phyloP scores from a whole-genome alignment of 2,113 vertebrate species.

The Grantiella picta region DNA sequence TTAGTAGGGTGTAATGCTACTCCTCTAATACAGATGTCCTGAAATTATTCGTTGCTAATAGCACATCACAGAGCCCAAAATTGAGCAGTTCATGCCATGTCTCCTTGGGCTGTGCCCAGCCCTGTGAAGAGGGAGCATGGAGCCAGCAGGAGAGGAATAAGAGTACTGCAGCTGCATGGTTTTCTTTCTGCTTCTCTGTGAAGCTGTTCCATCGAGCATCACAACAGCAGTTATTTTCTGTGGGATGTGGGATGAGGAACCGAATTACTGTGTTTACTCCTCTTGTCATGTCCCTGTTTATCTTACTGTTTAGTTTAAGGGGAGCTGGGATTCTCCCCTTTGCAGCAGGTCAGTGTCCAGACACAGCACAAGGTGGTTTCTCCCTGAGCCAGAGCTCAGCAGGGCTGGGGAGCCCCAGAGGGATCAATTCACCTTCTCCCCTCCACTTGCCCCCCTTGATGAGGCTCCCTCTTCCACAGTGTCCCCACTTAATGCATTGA shows the following conservation, averaged over 20 bases:
- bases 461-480: not conserved
- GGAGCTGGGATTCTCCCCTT: not conserved
- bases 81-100: not conserved
- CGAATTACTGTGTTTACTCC: not conserved
- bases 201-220: not conserved
- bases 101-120: not conserved
- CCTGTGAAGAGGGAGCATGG: not conserved
- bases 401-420: not conserved
- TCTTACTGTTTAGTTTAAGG: not conserved
- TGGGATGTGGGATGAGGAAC: not conserved
- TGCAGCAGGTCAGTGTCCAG: not conserved
- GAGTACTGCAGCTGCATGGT: not conserved
- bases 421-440: not conserved
- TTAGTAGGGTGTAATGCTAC: not conserved
- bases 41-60: not conserved
- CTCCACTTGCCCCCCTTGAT: not conserved
- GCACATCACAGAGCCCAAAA: not conserved
- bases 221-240: not conserved
- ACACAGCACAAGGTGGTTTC: fast-evolving
- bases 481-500: not conserved
- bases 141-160: not conserved
- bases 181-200: not conserved
- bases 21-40: not conserved
- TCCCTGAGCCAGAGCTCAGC: not conserved
- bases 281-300: not conserved